These are phyloP conservation scores for Oostethus manadensis DNA, from an alignment of 2,113 vertebrate species.

Conservation along the genomic window DNA sequence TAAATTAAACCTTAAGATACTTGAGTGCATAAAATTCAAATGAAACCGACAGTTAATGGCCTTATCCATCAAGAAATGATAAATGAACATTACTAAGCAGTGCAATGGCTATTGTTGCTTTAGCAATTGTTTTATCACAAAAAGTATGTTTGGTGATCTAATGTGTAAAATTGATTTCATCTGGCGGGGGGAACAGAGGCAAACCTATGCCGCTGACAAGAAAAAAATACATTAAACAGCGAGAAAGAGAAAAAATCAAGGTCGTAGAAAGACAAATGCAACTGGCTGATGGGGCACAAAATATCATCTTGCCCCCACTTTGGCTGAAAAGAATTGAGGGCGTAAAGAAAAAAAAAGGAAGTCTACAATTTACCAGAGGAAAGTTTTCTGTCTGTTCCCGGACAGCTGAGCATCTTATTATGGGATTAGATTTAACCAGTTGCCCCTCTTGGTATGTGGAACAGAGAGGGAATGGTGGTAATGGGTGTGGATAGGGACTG, in stretches of 20 bases:
- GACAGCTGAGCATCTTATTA: slow-evolving; percentile 81
- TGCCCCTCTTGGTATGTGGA: slow-evolving; percentile 65
- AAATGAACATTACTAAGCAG: background rate
- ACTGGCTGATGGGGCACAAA: slow-evolving; percentile 62
- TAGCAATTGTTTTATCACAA: background rate
- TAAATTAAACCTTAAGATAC: too few species aligned
- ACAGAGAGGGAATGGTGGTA: slow-evolving; percentile 54
- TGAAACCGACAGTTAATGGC: background rate
- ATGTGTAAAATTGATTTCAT: slow-evolving; percentile 51
- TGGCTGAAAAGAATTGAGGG: slow-evolving; percentile 45
- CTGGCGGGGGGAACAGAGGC: slow-evolving; percentile 49
- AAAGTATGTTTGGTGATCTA: slow-evolving; percentile 15
- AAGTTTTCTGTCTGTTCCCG: slow-evolving; percentile 72
- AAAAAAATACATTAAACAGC: slow-evolving; percentile 25
- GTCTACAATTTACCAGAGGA: slow-evolving; percentile 68
- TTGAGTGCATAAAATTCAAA: background rate
- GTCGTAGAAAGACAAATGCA: slow-evolving; percentile 60
- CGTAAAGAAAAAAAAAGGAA: slow-evolving; percentile 56
- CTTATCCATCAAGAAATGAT: background rate
- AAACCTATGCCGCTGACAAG: slow-evolving; percentile 47
- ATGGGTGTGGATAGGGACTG: slow-evolving; percentile 55
- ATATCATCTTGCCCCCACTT: slow-evolving; percentile 65
- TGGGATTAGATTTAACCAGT: slow-evolving; percentile 78
- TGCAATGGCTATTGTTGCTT: background rate
- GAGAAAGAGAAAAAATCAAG: slow-evolving; percentile 59